Base-by-base conservation (phyloP, 2,888 invertebrate species). In the Crossocerus cetratus region DNA sequence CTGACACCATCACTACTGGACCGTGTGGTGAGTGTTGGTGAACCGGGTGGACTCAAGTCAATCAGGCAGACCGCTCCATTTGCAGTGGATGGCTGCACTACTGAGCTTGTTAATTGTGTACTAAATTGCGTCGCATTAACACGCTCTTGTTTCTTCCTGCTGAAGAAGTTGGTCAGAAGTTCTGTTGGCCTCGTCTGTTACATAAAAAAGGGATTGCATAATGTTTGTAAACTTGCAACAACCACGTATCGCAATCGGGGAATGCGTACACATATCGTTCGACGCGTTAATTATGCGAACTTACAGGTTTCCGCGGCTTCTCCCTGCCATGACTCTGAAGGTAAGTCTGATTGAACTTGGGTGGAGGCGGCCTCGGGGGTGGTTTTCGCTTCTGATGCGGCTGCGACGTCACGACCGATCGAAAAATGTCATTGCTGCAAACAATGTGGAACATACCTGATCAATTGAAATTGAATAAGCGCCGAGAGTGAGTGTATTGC, bases 1-100 rank as follows among this genome's bases (percentile, higher is more conserved):
- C 94, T 95, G 8, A 94, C 92, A 44, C 94, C 94, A 86, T 95
- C 95, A 86, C 94, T 94, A 85, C 94, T 94, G 0, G 95, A 95
- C 77, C 94, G 92, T 20, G 94, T 94, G 8, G 95, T 95, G 65
- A 94, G 93, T 0, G 94, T 94, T 23, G 95, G 95, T 5, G 95
- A 95, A 79, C 94, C 94, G 0, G 95, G 94, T 2, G 95, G 95
- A 94, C 83, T 94, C 92, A 95, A 91, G 87, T 94, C 95, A 83
- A 95, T 95, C 58, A 95, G 88, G 68, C 94, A 93, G 54, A 92
- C 77, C 0, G 81, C 72, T 53, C 80, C 83, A 18, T 83, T 81
- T n/a, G 75, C 69, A 64, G 77, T 81, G 5, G 77, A 78, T 0
- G 79, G 56, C 16, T 84, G 84, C 22, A 75, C 76, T 65, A 59